Evolutionary conservation across 1,140 invertebrate genomes (phyloP), one percentile per base, ranked within the genome.

Genomic region (Leptinotarsa texana): DNA sequence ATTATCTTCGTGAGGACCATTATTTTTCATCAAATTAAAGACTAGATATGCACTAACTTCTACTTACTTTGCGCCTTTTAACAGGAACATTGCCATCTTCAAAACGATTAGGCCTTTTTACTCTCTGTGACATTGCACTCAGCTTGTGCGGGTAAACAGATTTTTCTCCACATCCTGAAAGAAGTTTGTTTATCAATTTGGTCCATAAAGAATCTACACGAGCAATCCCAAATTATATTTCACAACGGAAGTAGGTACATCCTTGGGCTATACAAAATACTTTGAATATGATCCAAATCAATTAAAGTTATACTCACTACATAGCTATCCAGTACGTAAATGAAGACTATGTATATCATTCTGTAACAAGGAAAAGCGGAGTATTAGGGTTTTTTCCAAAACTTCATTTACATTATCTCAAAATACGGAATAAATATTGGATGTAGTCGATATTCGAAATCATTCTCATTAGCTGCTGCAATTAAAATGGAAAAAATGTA

Each of bases 11-110:
- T 42, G 2, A 3, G 33, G 33, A 42, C 1, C 0, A 33, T 33
- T 33, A 33, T 1, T 33, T 21, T 33, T 33, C 27, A 27, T 33
- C 8, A 33, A 33, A 33, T 33, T 33, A 2, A 8, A 8, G 5
- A 33, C 6, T 33, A 33, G 8, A 33, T 33, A 33, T 11, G 8
- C 33, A 42, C 8, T 42, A 42, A 42, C 33, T 42, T 42, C 33
- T 33, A 85, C 89, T 88, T 81, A 90, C 90, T 85, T 91, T 91
- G 78, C 90, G 89, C 86, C 90, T 90, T 86, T 92, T 92, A 84
- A 90, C 86, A 79, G 90, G 87, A 82, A 90, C 88, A 84, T 89
- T 88, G 85, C 88, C 90, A 90, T 91, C 90, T 83, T 91, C 90
- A 85, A 87, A 87, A 87, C 88, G 88, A 83, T 89, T 90, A 83